Base-by-base conservation (phyloP, 2,113 vertebrate genomes). In the Oryzias curvinotus region DNA sequence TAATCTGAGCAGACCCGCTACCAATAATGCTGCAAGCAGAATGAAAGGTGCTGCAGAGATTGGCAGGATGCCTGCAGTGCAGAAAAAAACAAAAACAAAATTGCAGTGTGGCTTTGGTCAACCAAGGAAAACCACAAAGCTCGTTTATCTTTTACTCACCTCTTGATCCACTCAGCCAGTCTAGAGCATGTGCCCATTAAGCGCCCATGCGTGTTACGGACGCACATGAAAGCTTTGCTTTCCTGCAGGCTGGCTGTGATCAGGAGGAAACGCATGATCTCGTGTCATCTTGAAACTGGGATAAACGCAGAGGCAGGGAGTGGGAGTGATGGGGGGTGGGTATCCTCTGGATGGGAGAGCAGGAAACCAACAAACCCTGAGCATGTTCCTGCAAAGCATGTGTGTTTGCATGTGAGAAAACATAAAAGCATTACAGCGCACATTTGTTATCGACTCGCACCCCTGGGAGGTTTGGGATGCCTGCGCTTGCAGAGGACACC, bases 121-220 rank as follows among this genome's bases (percentile, higher is more conserved):
- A 71, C 72, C 61, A 44, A 68, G 78, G 83, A 55, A 28, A 28
- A 28, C 2, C 57, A 59, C 65, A 49, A 19, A 10, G 70, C 68
- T 79, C 89, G 81, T 90, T 87, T 80, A 71, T 91, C 89, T 89
- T 91, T 75, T 75, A 85, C 86, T 89, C 90, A 87, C 77, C 73
- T 68, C 77, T 61, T 87, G 80, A 88, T 87, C 76, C 83, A 80
- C 78, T 88, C 83, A 75, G 68, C 80, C 76, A 67, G 80, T 66
- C 69, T 52, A 48, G 43, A 7, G 21, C 57, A 8, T 49, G 52
- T 64, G 63, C 52, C 47, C 45, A 50, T 48, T 30, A 51, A 43
- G 18, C 49, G 19, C 43, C 19, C 18, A 19, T 14, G 17, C 54
- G 21, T 46, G 61, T 43, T 46, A 15, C 17, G 65, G 57, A 46